phyloP scores from a whole-genome alignment of 2,888 invertebrate genomes.

The Chaitophorus viminalis region DNA sequence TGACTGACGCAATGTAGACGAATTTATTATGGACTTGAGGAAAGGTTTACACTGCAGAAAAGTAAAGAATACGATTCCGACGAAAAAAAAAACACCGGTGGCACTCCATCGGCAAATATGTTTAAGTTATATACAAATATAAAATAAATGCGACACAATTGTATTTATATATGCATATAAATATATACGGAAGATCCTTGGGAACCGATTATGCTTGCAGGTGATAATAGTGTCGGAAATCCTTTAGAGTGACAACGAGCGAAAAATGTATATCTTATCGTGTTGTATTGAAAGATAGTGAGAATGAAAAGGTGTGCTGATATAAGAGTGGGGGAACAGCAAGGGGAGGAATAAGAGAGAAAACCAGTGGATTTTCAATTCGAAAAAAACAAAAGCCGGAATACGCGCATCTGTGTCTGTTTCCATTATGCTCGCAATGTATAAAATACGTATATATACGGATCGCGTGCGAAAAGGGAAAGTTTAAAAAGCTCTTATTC shows the following conservation, averaged over 20 bases:
- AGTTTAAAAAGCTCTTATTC: slow-evolving; percentile 58
- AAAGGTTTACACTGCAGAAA: neutral
- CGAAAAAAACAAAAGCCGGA: slow-evolving; percentile 47
- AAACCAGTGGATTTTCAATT: slow-evolving; percentile 44
- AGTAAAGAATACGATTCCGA: neutral
- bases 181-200: slow-evolving; percentile 17
- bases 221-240: slow-evolving; percentile 49
- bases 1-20: neutral
- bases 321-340: no score
- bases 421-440: slow-evolving; percentile 32
- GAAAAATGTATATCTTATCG: slow-evolving; percentile 39
- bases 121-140: neutral
- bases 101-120: neutral
- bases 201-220: slow-evolving; percentile 46
- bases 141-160: neutral
- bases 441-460: neutral
- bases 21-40: neutral
- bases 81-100: neutral
- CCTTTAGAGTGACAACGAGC: slow-evolving; percentile 26
- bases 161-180: neutral
- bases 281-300: neutral
- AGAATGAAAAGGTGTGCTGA: neutral
- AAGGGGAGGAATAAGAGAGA: neutral
- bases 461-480: slow-evolving; percentile 24
- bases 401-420: slow-evolving; percentile 50